Percentiles rank a stretch among this genome's conserved stretches.
These are phyloP conservation scores for Lithophane socia DNA, from an alignment of 2,888 invertebrate genomes.

Conservation along the genomic window DNA sequence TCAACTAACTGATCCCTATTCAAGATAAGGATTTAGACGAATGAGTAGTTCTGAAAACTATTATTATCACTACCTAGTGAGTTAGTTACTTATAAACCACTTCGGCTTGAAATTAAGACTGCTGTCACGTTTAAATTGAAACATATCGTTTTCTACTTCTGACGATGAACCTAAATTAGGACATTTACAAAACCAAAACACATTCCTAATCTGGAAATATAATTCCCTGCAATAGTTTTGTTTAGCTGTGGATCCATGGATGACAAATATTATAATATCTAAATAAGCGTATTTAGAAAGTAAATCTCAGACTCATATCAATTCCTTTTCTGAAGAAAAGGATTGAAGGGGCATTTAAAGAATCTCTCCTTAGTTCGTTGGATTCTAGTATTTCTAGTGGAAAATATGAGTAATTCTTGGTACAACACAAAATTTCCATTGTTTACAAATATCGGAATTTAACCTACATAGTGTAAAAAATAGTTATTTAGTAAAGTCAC, in stretches of 20 bases:
- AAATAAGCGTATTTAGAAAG: not conserved
- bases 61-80: not conserved
- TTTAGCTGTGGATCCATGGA: not conserved
- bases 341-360: not conserved
- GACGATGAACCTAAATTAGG: not conserved
- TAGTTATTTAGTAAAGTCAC: constrained; percentile 73
- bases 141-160: constrained; percentile 2
- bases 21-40: not conserved
- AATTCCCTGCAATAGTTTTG: not conserved
- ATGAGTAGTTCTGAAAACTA: constrained; percentile 2
- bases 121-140: not conserved
- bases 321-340: not conserved
- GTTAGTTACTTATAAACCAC: not conserved
- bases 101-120: not conserved
- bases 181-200: not conserved
- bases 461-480: constrained; percentile 77
- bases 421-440: constrained; percentile 66
- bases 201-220: not conserved
- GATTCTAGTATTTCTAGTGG: not conserved
- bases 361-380: not conserved
- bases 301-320: not conserved
- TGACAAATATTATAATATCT: not conserved
- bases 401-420: constrained; percentile 18
- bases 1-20: not conserved
- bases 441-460: constrained; percentile 80